phyloP scores from a whole-genome alignment of 2,113 vertebrate genomes.

The Ivindomyrus marchei region DNA sequence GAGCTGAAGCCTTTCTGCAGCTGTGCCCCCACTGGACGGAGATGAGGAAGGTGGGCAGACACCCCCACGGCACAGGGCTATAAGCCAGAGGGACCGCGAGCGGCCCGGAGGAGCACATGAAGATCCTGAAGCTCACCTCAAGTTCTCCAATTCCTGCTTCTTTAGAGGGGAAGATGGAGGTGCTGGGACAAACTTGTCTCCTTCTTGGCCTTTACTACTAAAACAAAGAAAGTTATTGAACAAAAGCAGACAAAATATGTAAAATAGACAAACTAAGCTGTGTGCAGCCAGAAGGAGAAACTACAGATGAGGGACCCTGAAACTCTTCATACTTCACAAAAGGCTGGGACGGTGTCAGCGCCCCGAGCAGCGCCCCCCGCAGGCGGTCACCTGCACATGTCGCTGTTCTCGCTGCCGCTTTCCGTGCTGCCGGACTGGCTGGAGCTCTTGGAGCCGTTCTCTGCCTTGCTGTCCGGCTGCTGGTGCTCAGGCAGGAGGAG shows the following conservation, averaged over 20 bases:
- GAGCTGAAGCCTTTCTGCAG: neutral
- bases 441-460: slow-evolving; percentile 73
- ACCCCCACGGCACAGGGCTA: neutral
- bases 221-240: slow-evolving; percentile 49
- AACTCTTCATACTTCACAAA: neutral
- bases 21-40: neutral
- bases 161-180: slow-evolving; percentile 89
- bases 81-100: neutral
- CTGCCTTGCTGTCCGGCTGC: slow-evolving; percentile 78
- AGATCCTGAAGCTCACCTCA: slow-evolving; percentile 66
- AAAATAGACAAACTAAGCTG: neutral
- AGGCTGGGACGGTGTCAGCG: neutral
- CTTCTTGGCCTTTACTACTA: slow-evolving; percentile 89
- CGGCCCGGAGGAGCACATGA: neutral
- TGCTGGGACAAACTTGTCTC: slow-evolving; percentile 88
- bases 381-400: slow-evolving; percentile 76
- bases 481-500: slow-evolving; percentile 77
- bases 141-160: slow-evolving; percentile 93
- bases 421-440: slow-evolving; percentile 69
- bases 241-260: neutral
- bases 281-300: neutral
- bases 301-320: neutral
- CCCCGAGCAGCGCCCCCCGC: neutral
- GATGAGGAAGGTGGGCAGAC: neutral
- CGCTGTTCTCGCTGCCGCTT: slow-evolving; percentile 81